phyloP scores from a whole-genome alignment of 2,888 invertebrate genomes.

The Xestia ashworthii region DNA sequence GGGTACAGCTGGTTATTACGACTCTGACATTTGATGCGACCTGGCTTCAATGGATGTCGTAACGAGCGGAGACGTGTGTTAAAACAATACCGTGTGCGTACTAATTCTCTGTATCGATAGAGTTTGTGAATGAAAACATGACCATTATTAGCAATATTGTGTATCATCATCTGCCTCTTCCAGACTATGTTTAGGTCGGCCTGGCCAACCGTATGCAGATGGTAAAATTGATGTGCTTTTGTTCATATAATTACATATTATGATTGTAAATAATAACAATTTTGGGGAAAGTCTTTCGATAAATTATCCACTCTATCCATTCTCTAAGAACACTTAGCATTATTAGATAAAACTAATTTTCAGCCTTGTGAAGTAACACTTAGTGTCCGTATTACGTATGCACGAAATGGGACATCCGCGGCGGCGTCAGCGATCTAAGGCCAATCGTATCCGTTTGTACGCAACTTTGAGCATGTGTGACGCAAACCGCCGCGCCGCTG shows the following conservation, averaged over 20 bases:
- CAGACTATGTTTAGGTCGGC: not conserved
- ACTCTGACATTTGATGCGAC: constrained; percentile 62
- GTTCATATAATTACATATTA: not conserved
- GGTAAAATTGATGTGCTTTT: not conserved
- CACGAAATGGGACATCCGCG: constrained; percentile 48
- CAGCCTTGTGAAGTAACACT: constrained; percentile 22
- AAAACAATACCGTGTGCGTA: constrained; percentile 42
- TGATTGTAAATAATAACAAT: not conserved
- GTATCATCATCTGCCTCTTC: not conserved
- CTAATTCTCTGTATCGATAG: constrained; percentile 5
- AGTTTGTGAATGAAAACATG: not conserved
- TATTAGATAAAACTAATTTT: constrained; percentile 17
- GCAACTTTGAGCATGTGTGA: constrained; percentile 57
- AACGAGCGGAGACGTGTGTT: constrained; percentile 33
- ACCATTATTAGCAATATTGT: not conserved
- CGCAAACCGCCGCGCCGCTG: constrained; percentile 40
- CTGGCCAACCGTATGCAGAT: not conserved
- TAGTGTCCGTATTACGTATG: constrained; percentile 47
- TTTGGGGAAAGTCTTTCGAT: not conserved
- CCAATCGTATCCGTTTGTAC: constrained; percentile 62
- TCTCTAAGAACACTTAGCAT: not conserved
- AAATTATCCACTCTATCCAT: not conserved
- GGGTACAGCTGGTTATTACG: constrained; percentile 54
- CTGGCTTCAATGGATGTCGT: constrained; percentile 43
- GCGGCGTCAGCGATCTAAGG: constrained; percentile 58